Evolutionary conservation across 2,797 vertebrate genomes (phyloP).

Genomic region (Helicolenus hilgendorfi): DNA sequence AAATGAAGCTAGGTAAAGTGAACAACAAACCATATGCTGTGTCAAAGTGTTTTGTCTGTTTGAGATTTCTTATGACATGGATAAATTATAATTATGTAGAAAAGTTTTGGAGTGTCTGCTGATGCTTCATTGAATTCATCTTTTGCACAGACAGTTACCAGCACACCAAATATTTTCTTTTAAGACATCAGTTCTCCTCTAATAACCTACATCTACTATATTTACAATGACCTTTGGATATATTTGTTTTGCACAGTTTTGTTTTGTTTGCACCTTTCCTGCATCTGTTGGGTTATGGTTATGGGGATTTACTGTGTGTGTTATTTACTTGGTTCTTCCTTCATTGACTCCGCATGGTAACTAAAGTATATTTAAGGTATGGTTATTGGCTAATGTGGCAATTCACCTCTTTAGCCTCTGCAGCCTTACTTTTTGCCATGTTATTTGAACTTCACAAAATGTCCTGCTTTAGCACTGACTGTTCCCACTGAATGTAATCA

Average conservation of each 20-base stretch:
- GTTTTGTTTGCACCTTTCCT: too few species aligned
- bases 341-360: background rate
- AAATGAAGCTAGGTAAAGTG: constrained; percentile 30
- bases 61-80: background rate
- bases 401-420: background rate
- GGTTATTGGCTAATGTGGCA: background rate
- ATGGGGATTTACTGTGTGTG: background rate
- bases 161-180: background rate
- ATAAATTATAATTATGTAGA: background rate
- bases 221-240: background rate
- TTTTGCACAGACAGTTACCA: background rate
- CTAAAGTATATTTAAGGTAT: background rate
- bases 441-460: background rate
- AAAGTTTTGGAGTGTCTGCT: background rate
- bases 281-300: background rate
- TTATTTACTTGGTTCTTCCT: background rate
- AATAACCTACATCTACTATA: background rate
- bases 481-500: background rate
- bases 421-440: background rate
- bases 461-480: background rate
- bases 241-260: background rate
- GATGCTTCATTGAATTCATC: background rate
- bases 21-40: constrained; percentile 34
- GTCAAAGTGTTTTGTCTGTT: constrained; percentile 28
- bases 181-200: background rate